These are phyloP conservation scores for Holothuria leucospilota DNA, from an alignment of 53 echinoderm and acorn worm species.

Conservation along the genomic window DNA sequence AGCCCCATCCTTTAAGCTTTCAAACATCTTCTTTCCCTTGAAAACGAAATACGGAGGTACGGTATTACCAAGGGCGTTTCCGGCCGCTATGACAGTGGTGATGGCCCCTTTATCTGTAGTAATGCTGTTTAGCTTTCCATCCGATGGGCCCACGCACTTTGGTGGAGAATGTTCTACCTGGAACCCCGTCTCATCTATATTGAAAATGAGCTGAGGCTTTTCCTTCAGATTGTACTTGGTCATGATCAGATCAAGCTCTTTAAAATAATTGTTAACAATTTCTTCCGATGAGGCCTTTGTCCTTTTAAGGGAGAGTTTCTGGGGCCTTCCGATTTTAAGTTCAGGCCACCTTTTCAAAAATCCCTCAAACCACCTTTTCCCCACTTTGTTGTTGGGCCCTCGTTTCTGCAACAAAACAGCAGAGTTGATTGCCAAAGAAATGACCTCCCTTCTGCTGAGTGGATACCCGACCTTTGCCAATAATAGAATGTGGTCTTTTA, in stretches of 20 bases:
- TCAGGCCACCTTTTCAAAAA: constrained; percentile 55
- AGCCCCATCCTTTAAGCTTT: too few relatives aligned
- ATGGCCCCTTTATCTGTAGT: constrained; percentile 28
- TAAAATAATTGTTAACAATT: constrained; percentile 26
- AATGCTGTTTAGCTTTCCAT: background rate
- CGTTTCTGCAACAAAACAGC: constrained; percentile 43
- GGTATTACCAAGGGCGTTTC: constrained; percentile 37
- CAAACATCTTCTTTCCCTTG: too few relatives aligned
- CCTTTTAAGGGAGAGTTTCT: constrained; percentile 2
- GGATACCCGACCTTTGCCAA: constrained; percentile 9
- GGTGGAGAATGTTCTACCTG: constrained; percentile 39
- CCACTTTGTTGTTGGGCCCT: background rate
- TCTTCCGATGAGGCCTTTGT: constrained; percentile 46
- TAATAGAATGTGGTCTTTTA: constrained; percentile 30
- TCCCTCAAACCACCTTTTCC: constrained; percentile 11
- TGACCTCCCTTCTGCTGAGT: constrained; percentile 26
- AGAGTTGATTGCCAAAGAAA: background rate
- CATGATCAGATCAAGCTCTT: constrained; percentile 23
- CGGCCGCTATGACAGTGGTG: constrained; percentile 51
- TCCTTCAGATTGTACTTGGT: constrained; percentile 23
- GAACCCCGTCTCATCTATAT: constrained; percentile 17
- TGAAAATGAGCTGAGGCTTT: constrained; percentile 40
- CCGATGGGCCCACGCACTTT: background rate
- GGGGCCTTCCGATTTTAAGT: constrained; percentile 2
- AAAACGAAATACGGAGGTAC: constrained; percentile 57